Evolutionary conservation across 1,140 invertebrate genomes (phyloP).

Genomic region (Nautilus pompilius): DNA sequence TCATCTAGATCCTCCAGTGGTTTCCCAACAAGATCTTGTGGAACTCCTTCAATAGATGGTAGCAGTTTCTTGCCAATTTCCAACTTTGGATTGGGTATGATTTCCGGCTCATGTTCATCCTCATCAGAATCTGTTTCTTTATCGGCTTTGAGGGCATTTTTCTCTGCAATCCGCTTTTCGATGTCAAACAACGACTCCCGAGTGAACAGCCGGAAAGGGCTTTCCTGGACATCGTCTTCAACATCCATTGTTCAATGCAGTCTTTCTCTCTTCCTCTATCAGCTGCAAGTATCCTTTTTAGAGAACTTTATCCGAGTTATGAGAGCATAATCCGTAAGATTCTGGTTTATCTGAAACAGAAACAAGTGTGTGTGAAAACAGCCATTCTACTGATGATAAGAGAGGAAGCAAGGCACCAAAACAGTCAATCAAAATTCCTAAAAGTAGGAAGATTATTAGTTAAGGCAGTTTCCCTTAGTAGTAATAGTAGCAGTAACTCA

Average conservation of each 20-base stretch:
- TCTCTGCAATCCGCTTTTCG: slow-evolving; percentile 65
- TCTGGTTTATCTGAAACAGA: slow-evolving; percentile 8
- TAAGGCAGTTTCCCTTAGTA: no score
- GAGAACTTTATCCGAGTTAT: slow-evolving; percentile 6
- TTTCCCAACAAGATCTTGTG: slow-evolving; percentile 35
- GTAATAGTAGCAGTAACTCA: no score
- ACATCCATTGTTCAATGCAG: neutral
- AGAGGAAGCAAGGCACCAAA: neutral
- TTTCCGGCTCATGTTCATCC: slow-evolving; percentile 33
- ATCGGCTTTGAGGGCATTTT: slow-evolving; percentile 29
- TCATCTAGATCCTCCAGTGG: slow-evolving; percentile 53
- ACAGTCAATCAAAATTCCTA: no score
- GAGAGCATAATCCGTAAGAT: slow-evolving; percentile 8
- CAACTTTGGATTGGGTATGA: slow-evolving; percentile 44
- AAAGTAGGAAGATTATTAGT: no score
- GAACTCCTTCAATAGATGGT: slow-evolving; percentile 43
- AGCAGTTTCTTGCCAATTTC: slow-evolving; percentile 52
- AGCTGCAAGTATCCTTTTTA: slow-evolving; percentile 5
- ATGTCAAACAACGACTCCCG: slow-evolving; percentile 91
- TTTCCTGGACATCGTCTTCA: slow-evolving; percentile 19
- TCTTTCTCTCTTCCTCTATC: slow-evolving; percentile 17
- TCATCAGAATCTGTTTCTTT: slow-evolving; percentile 31
- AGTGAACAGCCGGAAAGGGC: slow-evolving; percentile 89
- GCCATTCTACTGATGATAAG: slow-evolving; percentile 2
- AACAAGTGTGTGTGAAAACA: slow-evolving; percentile 1